Percentiles rank a stretch among this genome's conserved stretches.
Conservation (phyloP, 2,113 vertebrate species). For the Shinisaurus crocodilurus region DNA sequence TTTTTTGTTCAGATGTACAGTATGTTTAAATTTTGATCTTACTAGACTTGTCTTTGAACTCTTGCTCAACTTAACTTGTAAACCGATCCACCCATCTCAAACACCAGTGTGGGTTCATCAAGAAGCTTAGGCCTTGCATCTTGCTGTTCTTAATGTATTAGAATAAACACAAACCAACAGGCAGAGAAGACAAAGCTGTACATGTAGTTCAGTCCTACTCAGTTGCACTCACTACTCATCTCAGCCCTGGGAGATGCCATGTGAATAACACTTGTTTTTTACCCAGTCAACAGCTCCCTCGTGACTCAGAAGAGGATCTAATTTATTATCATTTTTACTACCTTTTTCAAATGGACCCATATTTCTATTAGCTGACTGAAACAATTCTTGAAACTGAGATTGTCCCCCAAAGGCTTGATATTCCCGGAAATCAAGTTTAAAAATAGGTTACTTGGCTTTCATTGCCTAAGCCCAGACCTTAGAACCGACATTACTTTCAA, state of each 20-base stretch:
- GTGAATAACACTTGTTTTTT: neutral
- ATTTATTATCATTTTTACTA: neutral
- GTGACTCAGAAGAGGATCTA: neutral
- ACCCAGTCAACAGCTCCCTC: neutral
- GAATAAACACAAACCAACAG: neutral
- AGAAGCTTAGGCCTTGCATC: neutral
- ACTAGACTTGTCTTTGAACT: neutral
- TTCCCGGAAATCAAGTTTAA: neutral
- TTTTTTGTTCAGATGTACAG: neutral
- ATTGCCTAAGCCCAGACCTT: conserved; percentile 16
- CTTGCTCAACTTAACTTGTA: neutral
- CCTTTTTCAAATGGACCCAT: neutral
- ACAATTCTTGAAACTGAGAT: neutral
- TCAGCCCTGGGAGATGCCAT: neutral
- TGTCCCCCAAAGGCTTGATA: neutral
- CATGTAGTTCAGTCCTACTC: neutral
- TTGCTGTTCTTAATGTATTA: neutral
- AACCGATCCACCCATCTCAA: neutral
- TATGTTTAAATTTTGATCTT: neutral
- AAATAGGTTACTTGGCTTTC: conserved; percentile 23
- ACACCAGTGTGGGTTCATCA: neutral
- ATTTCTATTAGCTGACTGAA: neutral
- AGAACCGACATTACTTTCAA: conserved; percentile 20
- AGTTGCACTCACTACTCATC: neutral
- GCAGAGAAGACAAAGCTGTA: neutral